phyloP scores from a whole-genome alignment of 2,797 vertebrate species.

The Nothura maculosa region DNA sequence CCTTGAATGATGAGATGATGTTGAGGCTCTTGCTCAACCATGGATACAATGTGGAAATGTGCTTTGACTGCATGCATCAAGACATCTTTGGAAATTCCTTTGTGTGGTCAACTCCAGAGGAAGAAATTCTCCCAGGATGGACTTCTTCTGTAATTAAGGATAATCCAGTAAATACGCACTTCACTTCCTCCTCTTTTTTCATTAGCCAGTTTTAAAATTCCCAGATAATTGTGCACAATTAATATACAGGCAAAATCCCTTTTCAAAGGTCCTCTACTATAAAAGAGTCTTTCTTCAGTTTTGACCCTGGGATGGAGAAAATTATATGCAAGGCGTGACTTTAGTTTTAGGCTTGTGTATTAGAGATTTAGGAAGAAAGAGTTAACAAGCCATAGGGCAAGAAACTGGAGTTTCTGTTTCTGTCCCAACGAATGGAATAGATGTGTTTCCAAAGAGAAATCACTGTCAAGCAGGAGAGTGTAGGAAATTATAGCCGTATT shows the following conservation, averaged over 20 bases:
- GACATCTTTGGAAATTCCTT: constrained; percentile 81
- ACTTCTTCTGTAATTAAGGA: constrained; percentile 88
- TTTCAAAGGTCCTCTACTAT: not conserved
- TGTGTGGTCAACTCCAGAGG: constrained; percentile 78
- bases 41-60: constrained; percentile 86
- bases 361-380: not conserved
- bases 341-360: not conserved
- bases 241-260: not conserved
- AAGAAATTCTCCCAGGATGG: constrained; percentile 83
- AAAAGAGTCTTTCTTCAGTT: not conserved
- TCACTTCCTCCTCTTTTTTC: not conserved
- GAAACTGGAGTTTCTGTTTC: not conserved
- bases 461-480: not conserved
- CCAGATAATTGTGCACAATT: not conserved
- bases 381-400: not conserved
- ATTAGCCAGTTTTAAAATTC: not conserved
- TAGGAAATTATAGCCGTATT: not conserved
- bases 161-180: constrained; percentile 86
- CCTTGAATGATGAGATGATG: constrained; percentile 90
- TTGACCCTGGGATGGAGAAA: not conserved
- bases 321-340: not conserved
- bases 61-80: constrained; percentile 88
- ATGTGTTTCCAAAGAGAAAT: not conserved
- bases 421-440: not conserved
- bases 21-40: constrained; percentile 89